Evolutionary conservation across 2,113 vertebrate species (phyloP), one percentile per base, ranked within the genome.

Genomic region (Cettia cetti): DNA sequence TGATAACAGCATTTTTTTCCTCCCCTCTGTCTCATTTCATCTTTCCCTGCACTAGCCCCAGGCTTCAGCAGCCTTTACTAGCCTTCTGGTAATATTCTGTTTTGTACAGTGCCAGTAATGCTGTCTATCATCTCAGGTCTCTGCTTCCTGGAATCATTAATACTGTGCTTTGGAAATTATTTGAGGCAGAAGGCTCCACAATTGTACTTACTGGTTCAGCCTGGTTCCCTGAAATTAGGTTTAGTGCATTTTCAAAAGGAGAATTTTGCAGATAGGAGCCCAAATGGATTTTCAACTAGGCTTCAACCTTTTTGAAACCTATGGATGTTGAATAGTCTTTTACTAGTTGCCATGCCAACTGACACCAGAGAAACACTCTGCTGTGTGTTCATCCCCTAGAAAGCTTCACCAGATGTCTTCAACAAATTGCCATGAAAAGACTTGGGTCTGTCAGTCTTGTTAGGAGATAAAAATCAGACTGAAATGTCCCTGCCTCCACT

Each of bases 231-330:
- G 82, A 92, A 90, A 94, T 96, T 96, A 96, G 96, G 94, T 97
- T 97, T 96, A 98, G 96, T 96, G 94, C 96, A 96, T 98, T 98
- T 98, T 98, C 92, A 94, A 95, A 97, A 97, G 70, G 49, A 92
- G 93, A 98, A 96, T 98, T 98, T 98, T 98, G 92, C 98, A 98
- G 98, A 98, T 98, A 99, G 98, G 97, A 98, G 98, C 97, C 99
- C 98, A 99, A 99, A 99, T 99, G 99, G 99, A 99, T 99, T 99
- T 99, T 99, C 98, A 99, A 98, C 99, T 99, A 99, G 98, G 98
- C 98, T 98, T 98, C 98, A 98, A 98, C 98, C 98, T 99, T 97
- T 99, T 98, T 98, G 98, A 99, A 99, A 99, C 98, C 97, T 98
- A 98, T 97, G 97, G 98, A 98, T 98, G 97, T 97, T 99, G 98